Evolutionary conservation across 2,888 invertebrate genomes (phyloP).

Genomic region (Lepidocyrtoides sp.): DNA sequence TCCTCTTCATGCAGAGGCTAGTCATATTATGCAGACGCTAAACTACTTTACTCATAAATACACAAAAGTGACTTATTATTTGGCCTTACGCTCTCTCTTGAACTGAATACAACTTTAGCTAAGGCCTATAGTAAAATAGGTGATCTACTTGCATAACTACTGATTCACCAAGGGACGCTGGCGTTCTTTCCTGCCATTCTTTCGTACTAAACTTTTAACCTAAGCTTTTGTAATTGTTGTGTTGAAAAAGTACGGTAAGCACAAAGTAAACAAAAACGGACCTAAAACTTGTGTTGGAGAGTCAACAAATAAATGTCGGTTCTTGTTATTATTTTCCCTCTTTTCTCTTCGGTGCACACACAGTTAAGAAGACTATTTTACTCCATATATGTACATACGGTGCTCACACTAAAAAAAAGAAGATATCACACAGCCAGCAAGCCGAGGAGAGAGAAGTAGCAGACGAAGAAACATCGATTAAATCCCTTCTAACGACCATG

Average conservation of each 20-base stretch:
- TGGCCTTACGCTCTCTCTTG: neutral
- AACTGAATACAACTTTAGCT: neutral
- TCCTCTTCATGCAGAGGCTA: neutral
- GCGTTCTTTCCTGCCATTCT: neutral
- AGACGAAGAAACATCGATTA: slow-evolving; percentile 64
- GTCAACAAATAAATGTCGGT: slow-evolving; percentile 44
- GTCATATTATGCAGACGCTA: too few species aligned
- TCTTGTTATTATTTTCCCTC: neutral
- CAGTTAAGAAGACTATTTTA: too few species aligned
- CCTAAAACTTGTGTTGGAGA: slow-evolving; percentile 16
- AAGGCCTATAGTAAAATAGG: too few species aligned
- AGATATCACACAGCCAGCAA: neutral
- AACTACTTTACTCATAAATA: neutral
- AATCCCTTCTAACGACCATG: slow-evolving; percentile 66
- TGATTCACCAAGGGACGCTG: neutral
- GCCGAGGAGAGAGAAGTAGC: neutral
- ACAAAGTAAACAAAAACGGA: slow-evolving; percentile 20
- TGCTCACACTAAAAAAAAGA: neutral
- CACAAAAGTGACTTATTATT: neutral
- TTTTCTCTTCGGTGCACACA: neutral
- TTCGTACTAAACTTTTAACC: neutral
- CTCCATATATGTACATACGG: neutral
- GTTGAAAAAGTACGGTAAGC: neutral
- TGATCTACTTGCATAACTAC: slow-evolving; percentile 19
- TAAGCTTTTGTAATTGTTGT: slow-evolving; percentile 3